A percentile compares a stretch with the other conserved stretches of the same genome.
These are phyloP conservation scores for Macrosteles quadrilineatus DNA, from an alignment of 1,140 invertebrate genomes.

Conservation along the genomic window DNA sequence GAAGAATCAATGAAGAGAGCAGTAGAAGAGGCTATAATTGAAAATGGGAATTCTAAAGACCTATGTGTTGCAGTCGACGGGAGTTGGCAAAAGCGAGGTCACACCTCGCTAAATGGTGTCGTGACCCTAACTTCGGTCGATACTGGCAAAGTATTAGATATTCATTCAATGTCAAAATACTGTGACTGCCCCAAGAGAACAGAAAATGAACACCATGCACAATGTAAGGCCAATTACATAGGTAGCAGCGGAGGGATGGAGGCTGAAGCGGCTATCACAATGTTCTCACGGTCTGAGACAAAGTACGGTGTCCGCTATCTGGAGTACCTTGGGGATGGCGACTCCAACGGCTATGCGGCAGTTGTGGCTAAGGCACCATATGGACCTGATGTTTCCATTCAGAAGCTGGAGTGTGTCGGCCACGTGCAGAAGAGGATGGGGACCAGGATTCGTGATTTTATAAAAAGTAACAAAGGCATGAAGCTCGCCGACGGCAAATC, in stretches of 20 bases:
- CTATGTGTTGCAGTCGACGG: conserved; percentile 29
- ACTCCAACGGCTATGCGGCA: conserved; percentile 31
- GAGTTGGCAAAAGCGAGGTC: conserved; percentile 30
- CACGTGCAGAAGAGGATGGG: conserved; percentile 39
- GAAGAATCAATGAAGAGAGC: conserved; percentile 30
- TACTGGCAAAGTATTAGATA: conserved; percentile 34
- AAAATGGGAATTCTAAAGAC: conserved; percentile 20
- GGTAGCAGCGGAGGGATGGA: conserved; percentile 42
- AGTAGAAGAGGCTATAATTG: conserved; percentile 26
- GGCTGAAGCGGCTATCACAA: conserved; percentile 35
- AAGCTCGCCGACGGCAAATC: conserved; percentile 28
- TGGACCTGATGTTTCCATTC: conserved; percentile 27
- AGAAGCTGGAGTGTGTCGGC: conserved; percentile 37
- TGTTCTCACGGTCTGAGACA: conserved; percentile 38
- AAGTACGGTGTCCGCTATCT: conserved; percentile 25
- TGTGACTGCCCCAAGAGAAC: conserved; percentile 29
- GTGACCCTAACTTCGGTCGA: conserved; percentile 28
- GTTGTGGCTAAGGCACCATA: conserved; percentile 30
- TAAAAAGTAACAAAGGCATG: neutral
- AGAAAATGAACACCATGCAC: neutral
- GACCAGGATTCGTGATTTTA: conserved; percentile 14
- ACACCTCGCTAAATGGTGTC: conserved; percentile 26
- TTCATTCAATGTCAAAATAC: conserved; percentile 31
- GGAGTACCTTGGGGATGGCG: conserved; percentile 34
- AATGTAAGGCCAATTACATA: conserved; percentile 34